A percentile compares a stretch with the other conserved stretches of the same genome.
These are phyloP conservation scores for Halichoeres trimaculatus DNA, from an alignment of 2,113 vertebrate species.

Conservation along the genomic window DNA sequence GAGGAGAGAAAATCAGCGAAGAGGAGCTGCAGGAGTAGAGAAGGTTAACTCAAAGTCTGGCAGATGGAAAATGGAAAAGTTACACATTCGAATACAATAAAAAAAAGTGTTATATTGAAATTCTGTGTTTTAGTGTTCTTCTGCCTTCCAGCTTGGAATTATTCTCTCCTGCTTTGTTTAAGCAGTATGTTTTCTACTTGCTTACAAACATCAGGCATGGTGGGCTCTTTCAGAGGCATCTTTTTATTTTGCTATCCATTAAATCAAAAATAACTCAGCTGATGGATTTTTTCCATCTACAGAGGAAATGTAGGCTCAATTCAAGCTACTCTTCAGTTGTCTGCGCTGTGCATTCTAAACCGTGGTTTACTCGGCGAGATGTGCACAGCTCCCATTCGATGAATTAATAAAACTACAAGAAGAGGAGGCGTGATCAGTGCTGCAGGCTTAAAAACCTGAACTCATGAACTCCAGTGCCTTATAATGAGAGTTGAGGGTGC, in stretches of 20 bases:
- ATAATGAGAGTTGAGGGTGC: conserved; percentile 16
- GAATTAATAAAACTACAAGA: conserved; percentile 64
- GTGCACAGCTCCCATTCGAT: conserved; percentile 23
- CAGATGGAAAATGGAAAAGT: conserved; percentile 13
- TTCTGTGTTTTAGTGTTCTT: conserved; percentile 6
- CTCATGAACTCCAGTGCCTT: conserved; percentile 24
- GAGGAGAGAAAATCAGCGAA: conserved; percentile 32
- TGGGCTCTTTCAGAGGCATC: no score
- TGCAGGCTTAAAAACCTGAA: conserved; percentile 11
- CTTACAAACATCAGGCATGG: conserved; percentile 37
- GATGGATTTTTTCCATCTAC: conserved; percentile 38
- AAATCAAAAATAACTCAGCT: no score
- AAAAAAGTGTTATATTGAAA: conserved; percentile 16
- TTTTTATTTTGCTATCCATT: no score
- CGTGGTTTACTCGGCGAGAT: conserved; percentile 13
- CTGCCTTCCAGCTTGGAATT: background rate
- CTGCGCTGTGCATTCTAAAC: conserved; percentile 27
- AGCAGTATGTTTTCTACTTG: conserved; percentile 27
- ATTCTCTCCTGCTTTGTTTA: conserved; percentile 39
- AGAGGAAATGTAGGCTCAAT: conserved; percentile 44
- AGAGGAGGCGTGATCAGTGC: conserved; percentile 15
- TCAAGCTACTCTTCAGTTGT: conserved; percentile 36
- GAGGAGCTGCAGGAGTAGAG: conserved; percentile 3
- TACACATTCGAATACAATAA: conserved; percentile 6
- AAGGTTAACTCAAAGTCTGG: conserved; percentile 15